Evolutionary conservation across 1,140 invertebrate species (phyloP), one percentile per base, ranked within the genome.

Genomic region (Zaprionus davidi): DNA sequence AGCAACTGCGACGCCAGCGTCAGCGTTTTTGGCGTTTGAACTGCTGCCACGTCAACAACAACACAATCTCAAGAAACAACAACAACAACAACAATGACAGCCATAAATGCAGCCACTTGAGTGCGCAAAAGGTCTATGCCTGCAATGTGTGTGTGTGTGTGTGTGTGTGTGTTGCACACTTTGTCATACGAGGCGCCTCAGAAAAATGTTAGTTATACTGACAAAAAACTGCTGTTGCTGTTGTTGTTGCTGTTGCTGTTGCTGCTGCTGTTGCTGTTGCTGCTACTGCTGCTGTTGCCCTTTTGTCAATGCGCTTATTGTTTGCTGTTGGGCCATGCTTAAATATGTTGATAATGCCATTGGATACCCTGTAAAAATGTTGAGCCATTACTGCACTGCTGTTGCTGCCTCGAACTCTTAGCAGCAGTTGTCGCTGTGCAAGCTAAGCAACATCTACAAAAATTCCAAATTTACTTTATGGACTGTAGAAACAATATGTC

Each of bases 181-280:
- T 87, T 87, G 84, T 87, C 84, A 87, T 87, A 87, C 81, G 53
- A 87, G 84, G 78, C 84, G 85, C 84, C 85, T 81, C 82, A 82
- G 88, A 78, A 84, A 79, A 90, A 81, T 84, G 71, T 87, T 84
- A 87, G 88, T 87, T 87, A 88, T 88, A 88, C 85, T 65, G 70
- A 53, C 56, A 78, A 80, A 68, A 56, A 51, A 67, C 22, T 44
- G 20, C 44, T 69, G 22, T 17, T 69, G 56, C 17, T 51, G 26
- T 36, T 59, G 57, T 11, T 51, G 34, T 15, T 81, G 38, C n/a
- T 49, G 58, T 34, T 58, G 62, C 17, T 75, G 70, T 31, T 81
- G 38, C n/a, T 49, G 58, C 26, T 58, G 62, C 17, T 75, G 70
- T 31, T 20, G 20, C 20, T 20, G 20, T 20, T 67, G 44, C 26